Conservation (phyloP, 2,888 invertebrate genomes). For the Aromia moschata region DNA sequence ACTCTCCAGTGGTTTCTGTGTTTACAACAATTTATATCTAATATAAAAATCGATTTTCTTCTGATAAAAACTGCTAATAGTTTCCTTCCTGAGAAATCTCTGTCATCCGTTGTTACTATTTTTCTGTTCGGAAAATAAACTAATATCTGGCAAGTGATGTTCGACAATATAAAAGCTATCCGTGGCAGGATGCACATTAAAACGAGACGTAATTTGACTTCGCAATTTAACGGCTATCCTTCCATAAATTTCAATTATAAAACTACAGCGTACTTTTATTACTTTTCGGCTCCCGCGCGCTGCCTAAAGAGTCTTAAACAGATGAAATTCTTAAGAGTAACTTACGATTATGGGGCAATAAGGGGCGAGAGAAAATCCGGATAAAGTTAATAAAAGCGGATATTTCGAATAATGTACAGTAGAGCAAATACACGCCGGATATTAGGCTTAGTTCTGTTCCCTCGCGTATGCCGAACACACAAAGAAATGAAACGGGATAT, state of each 20-base stretch:
- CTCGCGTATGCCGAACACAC: constrained; percentile 27
- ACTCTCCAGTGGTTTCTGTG: too few species aligned
- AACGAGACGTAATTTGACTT: constrained; percentile 4
- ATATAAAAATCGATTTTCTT: too few species aligned
- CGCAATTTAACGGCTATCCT: constrained; percentile 1
- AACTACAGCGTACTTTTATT: constrained; percentile 21
- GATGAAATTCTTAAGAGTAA: constrained; percentile 26
- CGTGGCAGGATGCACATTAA: not conserved
- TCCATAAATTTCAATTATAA: constrained; percentile 16
- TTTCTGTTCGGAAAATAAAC: not conserved
- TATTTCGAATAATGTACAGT: constrained; percentile 34
- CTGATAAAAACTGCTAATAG: too few species aligned
- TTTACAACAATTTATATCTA: too few species aligned
- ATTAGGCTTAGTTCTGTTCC: constrained; percentile 34
- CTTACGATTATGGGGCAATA: constrained; percentile 29
- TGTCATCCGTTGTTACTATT: too few species aligned
- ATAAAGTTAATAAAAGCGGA: constrained; percentile 36
- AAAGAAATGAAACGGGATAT: constrained; percentile 32
- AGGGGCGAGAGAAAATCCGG: constrained; percentile 31
- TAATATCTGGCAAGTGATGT: not conserved
- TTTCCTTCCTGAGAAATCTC: too few species aligned
- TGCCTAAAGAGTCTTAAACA: constrained; percentile 13
- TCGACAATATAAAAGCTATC: not conserved
- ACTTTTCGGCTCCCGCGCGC: constrained; percentile 2
- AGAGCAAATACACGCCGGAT: constrained; percentile 33